These are phyloP conservation scores for Syngnathoides biaculeatus DNA, from an alignment of 2,113 vertebrate species.

Conservation along the genomic window DNA sequence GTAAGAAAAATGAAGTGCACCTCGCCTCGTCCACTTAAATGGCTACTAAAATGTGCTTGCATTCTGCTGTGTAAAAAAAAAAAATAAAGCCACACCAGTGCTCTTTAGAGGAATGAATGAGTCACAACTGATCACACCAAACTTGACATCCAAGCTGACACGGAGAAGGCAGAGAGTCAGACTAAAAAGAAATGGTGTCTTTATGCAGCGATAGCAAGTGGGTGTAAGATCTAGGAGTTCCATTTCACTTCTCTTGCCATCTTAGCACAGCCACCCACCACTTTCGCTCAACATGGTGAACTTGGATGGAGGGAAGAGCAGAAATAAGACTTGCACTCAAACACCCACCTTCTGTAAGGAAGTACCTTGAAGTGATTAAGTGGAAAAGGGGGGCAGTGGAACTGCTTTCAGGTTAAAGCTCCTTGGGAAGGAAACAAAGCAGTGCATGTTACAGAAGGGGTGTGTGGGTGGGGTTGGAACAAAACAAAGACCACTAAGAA, in stretches of 20 bases:
- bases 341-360: constrained; percentile 58
- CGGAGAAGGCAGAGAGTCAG: constrained; percentile 64
- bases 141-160: constrained; percentile 62
- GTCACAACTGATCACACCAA: constrained; percentile 64
- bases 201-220: constrained; percentile 55
- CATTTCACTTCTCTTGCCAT: constrained; percentile 68
- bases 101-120: constrained; percentile 57
- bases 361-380: constrained; percentile 51
- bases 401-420: constrained; percentile 53
- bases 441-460: constrained; percentile 18
- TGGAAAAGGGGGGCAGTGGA: constrained; percentile 33
- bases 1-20: neutral
- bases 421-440: constrained; percentile 35
- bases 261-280: constrained; percentile 60
- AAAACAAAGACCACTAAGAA: constrained; percentile 48
- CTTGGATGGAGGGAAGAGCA: constrained; percentile 43
- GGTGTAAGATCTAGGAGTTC: constrained; percentile 67
- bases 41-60: constrained; percentile 17
- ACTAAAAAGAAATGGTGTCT: constrained; percentile 56
- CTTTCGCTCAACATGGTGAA: constrained; percentile 45
- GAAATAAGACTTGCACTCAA: constrained; percentile 54
- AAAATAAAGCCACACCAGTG: constrained; percentile 42
- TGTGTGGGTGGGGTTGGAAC: constrained; percentile 33
- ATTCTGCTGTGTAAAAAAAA: constrained; percentile 21
- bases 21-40: neutral